A percentile compares a stretch with the other conserved stretches of the same genome.
phyloP scores from a whole-genome alignment of 2,797 vertebrate species.

The Thripadectes ignobilis region DNA sequence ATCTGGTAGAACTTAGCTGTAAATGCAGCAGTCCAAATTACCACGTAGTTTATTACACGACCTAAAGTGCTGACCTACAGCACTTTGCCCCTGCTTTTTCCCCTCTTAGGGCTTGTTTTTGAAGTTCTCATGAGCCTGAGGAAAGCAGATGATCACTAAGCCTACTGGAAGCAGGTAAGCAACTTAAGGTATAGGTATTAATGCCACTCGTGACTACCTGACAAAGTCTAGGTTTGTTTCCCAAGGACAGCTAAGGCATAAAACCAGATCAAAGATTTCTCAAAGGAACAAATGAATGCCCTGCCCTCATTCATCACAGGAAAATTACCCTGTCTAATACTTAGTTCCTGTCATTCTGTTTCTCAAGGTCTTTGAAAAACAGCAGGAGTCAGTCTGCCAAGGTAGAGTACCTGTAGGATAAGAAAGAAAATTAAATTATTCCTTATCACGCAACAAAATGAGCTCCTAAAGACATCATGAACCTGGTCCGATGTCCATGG shows the following conservation, averaged over 20 bases:
- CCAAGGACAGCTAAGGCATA: slow-evolving; percentile 14
- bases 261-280: slow-evolving; percentile 61
- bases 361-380: slow-evolving; percentile 42
- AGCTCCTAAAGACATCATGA: neutral
- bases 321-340: slow-evolving; percentile 49
- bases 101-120: neutral
- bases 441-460: neutral
- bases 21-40: slow-evolving; percentile 51
- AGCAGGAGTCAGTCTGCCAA: slow-evolving; percentile 33
- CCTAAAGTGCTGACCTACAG: neutral
- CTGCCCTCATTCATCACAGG: slow-evolving; percentile 58
- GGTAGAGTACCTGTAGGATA: slow-evolving; percentile 7
- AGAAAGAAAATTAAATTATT: neutral
- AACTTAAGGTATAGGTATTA: neutral
- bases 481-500: neutral
- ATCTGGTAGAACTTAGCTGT: slow-evolving; percentile 71
- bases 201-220: neutral
- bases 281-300: slow-evolving; percentile 39
- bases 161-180: neutral
- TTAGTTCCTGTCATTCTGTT: slow-evolving; percentile 53
- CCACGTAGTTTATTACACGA: neutral
- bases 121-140: neutral
- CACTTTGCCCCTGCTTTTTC: neutral
- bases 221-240: slow-evolving; percentile 10
- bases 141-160: neutral